phyloP scores from a whole-genome alignment of 1,140 invertebrate genomes.

The Anthonomus grandis region DNA sequence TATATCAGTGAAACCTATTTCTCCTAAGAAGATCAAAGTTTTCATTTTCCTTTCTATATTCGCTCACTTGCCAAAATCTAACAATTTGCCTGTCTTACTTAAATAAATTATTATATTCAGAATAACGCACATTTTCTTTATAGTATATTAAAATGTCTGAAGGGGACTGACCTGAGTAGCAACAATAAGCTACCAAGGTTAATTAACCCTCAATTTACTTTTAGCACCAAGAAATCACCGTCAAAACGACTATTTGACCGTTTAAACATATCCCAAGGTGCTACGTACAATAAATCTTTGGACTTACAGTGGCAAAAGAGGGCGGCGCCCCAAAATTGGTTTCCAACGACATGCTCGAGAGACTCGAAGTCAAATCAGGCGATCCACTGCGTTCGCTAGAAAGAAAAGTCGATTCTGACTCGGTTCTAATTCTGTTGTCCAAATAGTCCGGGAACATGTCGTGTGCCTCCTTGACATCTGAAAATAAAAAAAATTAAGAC shows the following conservation, averaged over 20 bases:
- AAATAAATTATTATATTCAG: too few relatives aligned
- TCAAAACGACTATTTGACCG: neutral
- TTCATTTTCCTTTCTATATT: too few relatives aligned
- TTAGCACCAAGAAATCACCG: constrained; percentile 22
- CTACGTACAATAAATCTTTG: neutral
- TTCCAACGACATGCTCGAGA: constrained; percentile 38
- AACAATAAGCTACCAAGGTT: constrained; percentile 20
- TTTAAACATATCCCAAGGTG: neutral
- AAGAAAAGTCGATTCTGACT: constrained; percentile 25
- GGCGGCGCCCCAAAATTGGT: constrained; percentile 45
- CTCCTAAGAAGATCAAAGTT: too few relatives aligned
- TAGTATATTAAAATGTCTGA: constrained; percentile 4
- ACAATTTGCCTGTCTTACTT: too few relatives aligned
- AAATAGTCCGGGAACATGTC: constrained; percentile 58
- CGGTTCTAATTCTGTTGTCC: constrained; percentile 23
- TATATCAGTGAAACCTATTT: too few relatives aligned
- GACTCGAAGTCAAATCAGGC: constrained; percentile 21
- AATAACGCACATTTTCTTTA: too few relatives aligned
- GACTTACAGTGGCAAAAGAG: constrained; percentile 60
- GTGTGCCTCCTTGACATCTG: constrained; percentile 53
- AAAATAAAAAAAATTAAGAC: constrained; percentile 3
- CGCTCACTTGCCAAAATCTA: too few relatives aligned
- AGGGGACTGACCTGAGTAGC: constrained; percentile 30
- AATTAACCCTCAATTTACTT: constrained; percentile 28
- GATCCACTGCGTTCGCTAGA: constrained; percentile 30